Base-by-base conservation (phyloP, 2,797 vertebrate species). In the Darevskia nairensis region DNA sequence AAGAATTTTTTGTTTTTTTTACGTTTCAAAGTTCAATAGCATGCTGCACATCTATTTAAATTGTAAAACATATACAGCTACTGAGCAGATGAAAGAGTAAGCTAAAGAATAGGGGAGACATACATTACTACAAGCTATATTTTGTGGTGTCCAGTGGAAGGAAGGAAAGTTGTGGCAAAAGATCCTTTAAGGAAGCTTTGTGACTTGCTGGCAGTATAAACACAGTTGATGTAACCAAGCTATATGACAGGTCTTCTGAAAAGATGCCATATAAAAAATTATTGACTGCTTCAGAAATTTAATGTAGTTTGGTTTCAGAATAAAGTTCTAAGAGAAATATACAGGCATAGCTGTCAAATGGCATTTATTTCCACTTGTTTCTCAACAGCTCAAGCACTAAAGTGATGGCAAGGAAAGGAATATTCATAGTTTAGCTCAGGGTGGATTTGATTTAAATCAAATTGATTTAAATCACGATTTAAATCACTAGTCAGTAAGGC, bases 91-190 rank as follows among this genome's bases (percentile, higher is more conserved):
- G 88, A 93, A 94, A 90, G 32, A 90, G 80, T 87, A 90, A 46
- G 59, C 41, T 88, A 89, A 74, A 74, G 29, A 44, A 46, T 72
- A 46, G 41, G 27, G 88, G 90, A 90, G 86, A 90, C 87, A 92
- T 92, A 72, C 66, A 25, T 91, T 69, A 89, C 8, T 78, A 81
- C 89, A 92, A 91, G 61, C 82, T 90, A 91, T 92, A 91, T 86
- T 95, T 95, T 93, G 92, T 94, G 94, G 94, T 90, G 35, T 94
- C 80, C 17, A 94, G 88, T 95, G 94, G 90, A 90, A 94, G 93
- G 90, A 92, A 61, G 81, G 91, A 89, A 91, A 84, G 59, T 35
- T 8, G 92, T 92, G 29, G 35, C 17, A 3, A 9, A 15, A 44
- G 61, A 27, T 21, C 39, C 44, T 29, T 8, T 3, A 82, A 88